Base-by-base conservation (phyloP, 2,888 invertebrate species). In the Trimorus sp. region DNA sequence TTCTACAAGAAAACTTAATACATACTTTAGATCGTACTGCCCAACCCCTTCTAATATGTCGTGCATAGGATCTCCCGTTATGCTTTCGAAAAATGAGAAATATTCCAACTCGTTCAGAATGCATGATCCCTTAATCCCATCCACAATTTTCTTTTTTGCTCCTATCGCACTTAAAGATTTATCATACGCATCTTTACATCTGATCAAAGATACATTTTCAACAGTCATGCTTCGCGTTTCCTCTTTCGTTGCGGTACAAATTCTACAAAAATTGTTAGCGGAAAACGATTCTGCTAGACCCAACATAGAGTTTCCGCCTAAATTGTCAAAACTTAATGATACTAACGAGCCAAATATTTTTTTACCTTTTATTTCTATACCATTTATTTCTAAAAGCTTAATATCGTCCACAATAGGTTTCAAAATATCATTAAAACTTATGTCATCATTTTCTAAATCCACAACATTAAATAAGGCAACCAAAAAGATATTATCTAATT, bases 401-500 rank as follows among this genome's bases (percentile, higher is more conserved):
- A 82, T 60, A 58, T 82, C 79, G 8, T 56, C 5, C 48, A 82
- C 12, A 53, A 84, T 74, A 5, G 69, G 73, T 60, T 51, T 48
- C 38, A 82, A 79, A 60, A 82, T 76, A 12, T 69, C 66, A 70
- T 77, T 65, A 16, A 79, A 77, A 38, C 77, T 76, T 54, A 42
- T 76, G 9, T 9, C 38, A 14, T 56, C 49, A 2, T 40, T 60
- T 65, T 74, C 53, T 0, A 77, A 26, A 56, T 84, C 80, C 38
- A 65, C 65, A 12, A 53, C 70, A 56, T 82, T 73, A 73, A 79
- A 78, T 48, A 83, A 40, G 49, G 74, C 80, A 11, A 77, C n/a
- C 38, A 84, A 60, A 53, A 59, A 54, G 53, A 84, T 83, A 36
- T 74, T 80, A 54, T 79, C 75, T 8, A 83, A 69, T 37, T 69